phyloP scores from a whole-genome alignment of 1,140 invertebrate species.

The Drosophila varians region DNA sequence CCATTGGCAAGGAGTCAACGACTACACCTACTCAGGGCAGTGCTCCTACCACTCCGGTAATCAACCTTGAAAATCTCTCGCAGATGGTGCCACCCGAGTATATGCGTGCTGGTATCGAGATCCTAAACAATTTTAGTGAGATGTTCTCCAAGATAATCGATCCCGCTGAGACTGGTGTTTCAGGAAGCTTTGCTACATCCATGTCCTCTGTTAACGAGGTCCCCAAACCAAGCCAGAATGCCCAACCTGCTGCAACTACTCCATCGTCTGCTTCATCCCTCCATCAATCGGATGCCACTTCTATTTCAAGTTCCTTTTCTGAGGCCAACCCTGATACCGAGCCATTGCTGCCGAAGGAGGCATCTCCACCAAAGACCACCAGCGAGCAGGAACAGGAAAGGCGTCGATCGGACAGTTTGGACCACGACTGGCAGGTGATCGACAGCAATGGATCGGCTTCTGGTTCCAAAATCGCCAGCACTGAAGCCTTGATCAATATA shows the following conservation, averaged over 20 bases:
- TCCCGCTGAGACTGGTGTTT: slow-evolving; percentile 44
- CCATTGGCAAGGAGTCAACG: background rate
- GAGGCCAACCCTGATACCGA: slow-evolving; percentile 16
- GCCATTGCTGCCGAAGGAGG: slow-evolving; percentile 5
- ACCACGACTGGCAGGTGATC: slow-evolving; percentile 73
- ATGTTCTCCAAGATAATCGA: slow-evolving; percentile 82
- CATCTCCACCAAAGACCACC: background rate
- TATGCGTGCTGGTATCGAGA: slow-evolving; percentile 74
- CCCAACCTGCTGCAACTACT: slow-evolving; percentile 10
- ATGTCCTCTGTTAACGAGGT: slow-evolving; percentile 12
- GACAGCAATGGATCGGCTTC: slow-evolving; percentile 43
- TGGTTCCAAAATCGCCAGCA: slow-evolving; percentile 28
- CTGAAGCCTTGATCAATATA: slow-evolving; percentile 58
- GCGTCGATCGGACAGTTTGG: slow-evolving; percentile 60
- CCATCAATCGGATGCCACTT: slow-evolving; percentile 2
- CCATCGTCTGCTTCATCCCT: slow-evolving; percentile 3
- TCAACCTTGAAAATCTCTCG: slow-evolving; percentile 57
- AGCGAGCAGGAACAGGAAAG: slow-evolving; percentile 5
- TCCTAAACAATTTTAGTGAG: slow-evolving; percentile 77
- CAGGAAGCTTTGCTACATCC: slow-evolving; percentile 9
- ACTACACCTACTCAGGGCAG: slow-evolving; percentile 10
- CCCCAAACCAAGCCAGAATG: slow-evolving; percentile 19
- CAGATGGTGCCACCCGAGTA: slow-evolving; percentile 75
- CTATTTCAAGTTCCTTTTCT: slow-evolving; percentile 12
- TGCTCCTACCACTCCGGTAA: slow-evolving; percentile 54